Conservation (phyloP, 1,140 invertebrate genomes). For the Cardiocondyla obscurior region DNA sequence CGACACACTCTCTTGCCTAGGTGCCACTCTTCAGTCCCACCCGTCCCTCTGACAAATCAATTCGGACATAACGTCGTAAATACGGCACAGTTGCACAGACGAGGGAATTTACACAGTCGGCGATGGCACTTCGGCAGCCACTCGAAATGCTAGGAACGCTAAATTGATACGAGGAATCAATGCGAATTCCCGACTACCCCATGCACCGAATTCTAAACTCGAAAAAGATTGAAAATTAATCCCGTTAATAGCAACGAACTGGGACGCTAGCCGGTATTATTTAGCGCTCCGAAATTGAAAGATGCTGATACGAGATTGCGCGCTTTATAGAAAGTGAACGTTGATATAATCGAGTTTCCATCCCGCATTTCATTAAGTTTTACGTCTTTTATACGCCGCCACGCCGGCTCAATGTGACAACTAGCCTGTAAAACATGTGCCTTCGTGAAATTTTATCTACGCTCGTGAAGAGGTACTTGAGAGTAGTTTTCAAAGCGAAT, state of each 20-base stretch:
- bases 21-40: constrained; percentile 34
- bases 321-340: neutral
- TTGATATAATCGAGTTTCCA: constrained; percentile 2
- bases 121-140: constrained; percentile 42
- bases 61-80: constrained; percentile 81
- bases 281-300: constrained; percentile 11
- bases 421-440: constrained; percentile 54
- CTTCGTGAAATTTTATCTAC: constrained; percentile 67
- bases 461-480: constrained; percentile 67
- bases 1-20: constrained; percentile 41
- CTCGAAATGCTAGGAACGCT: constrained; percentile 20
- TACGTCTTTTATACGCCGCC: constrained; percentile 6
- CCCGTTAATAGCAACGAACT: neutral
- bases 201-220: neutral
- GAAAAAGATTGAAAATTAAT: neutral
- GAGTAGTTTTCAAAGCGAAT: constrained; percentile 67
- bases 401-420: constrained; percentile 22
- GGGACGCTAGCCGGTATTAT: neutral
- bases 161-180: constrained; percentile 23
- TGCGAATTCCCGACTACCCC: neutral
- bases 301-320: neutral
- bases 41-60: constrained; percentile 79
- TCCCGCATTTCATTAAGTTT: constrained; percentile 28
- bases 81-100: constrained; percentile 70
- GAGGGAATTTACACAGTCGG: constrained; percentile 68